Evolutionary conservation across 1,140 invertebrate genomes (phyloP).

Genomic region (Druon quercuslanigerum): DNA sequence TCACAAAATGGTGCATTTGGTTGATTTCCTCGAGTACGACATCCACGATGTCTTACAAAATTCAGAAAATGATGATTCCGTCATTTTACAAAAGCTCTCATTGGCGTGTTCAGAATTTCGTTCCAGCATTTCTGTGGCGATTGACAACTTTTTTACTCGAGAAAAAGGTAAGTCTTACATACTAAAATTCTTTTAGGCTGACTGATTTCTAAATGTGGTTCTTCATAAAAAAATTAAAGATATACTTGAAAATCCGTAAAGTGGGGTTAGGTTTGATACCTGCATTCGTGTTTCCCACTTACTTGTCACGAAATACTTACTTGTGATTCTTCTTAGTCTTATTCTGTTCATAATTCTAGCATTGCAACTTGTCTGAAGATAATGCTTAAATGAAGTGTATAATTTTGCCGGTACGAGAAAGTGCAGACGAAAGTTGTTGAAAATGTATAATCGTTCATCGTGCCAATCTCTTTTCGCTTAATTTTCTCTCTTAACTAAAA

Average conservation of each 20-base stretch:
- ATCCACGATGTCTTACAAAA: conserved; percentile 35
- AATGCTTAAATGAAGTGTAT: too few species aligned
- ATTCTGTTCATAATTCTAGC: too few species aligned
- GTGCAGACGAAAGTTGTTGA: too few species aligned
- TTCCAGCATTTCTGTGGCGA: neutral
- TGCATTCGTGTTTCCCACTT: neutral
- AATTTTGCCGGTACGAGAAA: too few species aligned
- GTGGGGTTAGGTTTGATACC: neutral
- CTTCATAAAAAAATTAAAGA: too few species aligned
- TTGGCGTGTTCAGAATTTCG: neutral
- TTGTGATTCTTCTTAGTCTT: too few species aligned
- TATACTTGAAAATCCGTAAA: neutral
- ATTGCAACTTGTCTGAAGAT: too few species aligned
- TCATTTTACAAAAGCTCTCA: neutral
- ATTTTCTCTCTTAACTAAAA: too few species aligned
- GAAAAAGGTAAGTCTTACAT: neutral
- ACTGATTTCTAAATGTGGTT: too few species aligned
- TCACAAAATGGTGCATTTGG: neutral
- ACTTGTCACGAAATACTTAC: neutral
- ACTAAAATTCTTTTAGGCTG: too few species aligned
- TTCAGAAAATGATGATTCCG: conserved; percentile 35
- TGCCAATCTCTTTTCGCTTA: too few species aligned
- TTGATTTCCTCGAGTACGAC: conserved; percentile 29
- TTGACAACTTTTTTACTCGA: neutral
- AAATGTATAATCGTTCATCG: too few species aligned